Conservation (phyloP, 2,113 vertebrate genomes). For the Petromus typicus region DNA sequence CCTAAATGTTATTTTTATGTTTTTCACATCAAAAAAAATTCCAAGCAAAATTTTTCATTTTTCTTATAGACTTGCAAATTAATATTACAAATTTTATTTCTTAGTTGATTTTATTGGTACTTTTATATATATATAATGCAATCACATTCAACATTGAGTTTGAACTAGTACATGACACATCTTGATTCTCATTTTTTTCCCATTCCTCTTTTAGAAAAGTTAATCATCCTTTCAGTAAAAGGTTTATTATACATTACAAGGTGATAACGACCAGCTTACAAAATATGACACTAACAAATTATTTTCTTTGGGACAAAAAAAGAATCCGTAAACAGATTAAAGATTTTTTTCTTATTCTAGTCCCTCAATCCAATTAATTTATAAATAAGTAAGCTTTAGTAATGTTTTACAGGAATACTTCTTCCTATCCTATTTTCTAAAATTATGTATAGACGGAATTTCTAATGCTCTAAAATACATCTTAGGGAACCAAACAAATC, state of each 20-base stretch:
- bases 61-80: conserved; percentile 22
- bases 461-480: conserved; percentile 17
- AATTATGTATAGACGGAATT: conserved; percentile 46
- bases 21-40: conserved; percentile 43
- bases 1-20: conserved; percentile 43
- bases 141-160: no score
- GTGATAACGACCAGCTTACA: neutral
- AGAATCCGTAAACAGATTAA: conserved; percentile 17
- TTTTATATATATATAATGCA: no score
- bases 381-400: conserved; percentile 53
- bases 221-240: conserved; percentile 50
- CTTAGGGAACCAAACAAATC: neutral
- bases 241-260: conserved; percentile 38
- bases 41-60: conserved; percentile 36
- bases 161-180: no score
- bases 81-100: neutral
- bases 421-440: conserved; percentile 29
- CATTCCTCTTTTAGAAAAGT: neutral
- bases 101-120: no score
- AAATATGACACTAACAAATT: conserved; percentile 9
- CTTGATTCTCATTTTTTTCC: no score
- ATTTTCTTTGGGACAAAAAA: conserved; percentile 1
- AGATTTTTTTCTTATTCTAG: conserved; percentile 32
- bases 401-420: neutral
- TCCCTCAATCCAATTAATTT: conserved; percentile 38